Conservation (phyloP, 2,113 vertebrate species). For the Sinocyclocheilus rhinocerous region DNA sequence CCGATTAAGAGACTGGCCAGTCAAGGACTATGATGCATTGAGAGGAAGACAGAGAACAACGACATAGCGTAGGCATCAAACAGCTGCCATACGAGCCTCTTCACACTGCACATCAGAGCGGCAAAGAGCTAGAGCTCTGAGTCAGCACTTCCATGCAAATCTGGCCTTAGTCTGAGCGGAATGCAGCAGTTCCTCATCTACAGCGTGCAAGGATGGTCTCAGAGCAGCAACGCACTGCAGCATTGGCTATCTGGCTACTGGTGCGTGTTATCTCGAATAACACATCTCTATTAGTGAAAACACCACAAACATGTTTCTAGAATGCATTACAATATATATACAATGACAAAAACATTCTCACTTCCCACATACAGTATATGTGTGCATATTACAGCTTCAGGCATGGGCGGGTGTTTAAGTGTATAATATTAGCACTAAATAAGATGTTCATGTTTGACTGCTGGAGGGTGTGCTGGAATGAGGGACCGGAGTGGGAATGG, state of each 20-base stretch:
- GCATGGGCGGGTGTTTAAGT: neutral
- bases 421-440: constrained; percentile 31
- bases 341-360: neutral
- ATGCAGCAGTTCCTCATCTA: constrained; percentile 57
- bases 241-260: neutral
- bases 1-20: constrained; percentile 53
- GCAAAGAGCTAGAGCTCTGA: constrained; percentile 67
- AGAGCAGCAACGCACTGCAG: constrained; percentile 41
- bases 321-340: constrained; percentile 12
- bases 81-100: constrained; percentile 67
- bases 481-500: constrained; percentile 7
- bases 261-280: neutral
- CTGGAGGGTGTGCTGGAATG: constrained; percentile 37
- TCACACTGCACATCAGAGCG: constrained; percentile 69
- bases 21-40: constrained; percentile 61
- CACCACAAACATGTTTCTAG: neutral
- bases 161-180: constrained; percentile 45
- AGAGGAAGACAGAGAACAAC: constrained; percentile 11
- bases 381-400: constrained; percentile 3
- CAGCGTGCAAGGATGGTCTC: constrained; percentile 54
- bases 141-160: constrained; percentile 71
- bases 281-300: constrained; percentile 9
- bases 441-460: constrained; percentile 17
- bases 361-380: neutral
- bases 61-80: constrained; percentile 55